phyloP scores from a whole-genome alignment of 2,113 vertebrate species.

The Micronycteris hirsuta region DNA sequence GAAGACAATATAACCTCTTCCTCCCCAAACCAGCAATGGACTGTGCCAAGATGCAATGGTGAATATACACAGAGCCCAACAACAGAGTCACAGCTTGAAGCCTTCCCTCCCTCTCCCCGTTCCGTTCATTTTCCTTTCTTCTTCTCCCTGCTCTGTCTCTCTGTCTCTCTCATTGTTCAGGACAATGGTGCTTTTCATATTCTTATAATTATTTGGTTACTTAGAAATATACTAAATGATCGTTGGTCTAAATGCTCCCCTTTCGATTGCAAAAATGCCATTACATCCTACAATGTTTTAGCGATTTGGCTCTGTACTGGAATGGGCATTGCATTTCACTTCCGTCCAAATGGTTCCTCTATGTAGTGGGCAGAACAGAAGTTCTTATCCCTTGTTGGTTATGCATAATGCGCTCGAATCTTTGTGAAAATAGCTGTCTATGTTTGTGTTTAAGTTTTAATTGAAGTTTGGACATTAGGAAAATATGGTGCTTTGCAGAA shows the following conservation, averaged over 20 bases:
- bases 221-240: neutral
- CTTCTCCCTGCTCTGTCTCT: no score
- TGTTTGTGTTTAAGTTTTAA: slow-evolving; percentile 42
- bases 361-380: neutral
- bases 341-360: neutral
- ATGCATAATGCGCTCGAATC: neutral
- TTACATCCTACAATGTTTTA: neutral
- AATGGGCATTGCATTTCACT: slow-evolving; percentile 29
- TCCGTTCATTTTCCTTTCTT: no score
- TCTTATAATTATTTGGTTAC: neutral
- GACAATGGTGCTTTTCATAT: neutral
- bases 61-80: neutral
- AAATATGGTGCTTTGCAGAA: neutral
- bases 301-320: neutral
- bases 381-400: neutral
- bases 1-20: neutral
- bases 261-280: neutral
- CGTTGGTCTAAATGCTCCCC: neutral
- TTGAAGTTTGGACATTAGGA: slow-evolving; percentile 29
- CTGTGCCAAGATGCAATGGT: neutral
- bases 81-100: neutral
- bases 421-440: slow-evolving; percentile 27
- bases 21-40: neutral
- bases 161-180: neutral
- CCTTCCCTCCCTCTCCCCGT: accelerated